A percentile compares a stretch with the other conserved stretches of the same genome.
These are phyloP conservation scores for Erpornis zantholeuca DNA, from an alignment of 2,113 vertebrate genomes.

Conservation along the genomic window DNA sequence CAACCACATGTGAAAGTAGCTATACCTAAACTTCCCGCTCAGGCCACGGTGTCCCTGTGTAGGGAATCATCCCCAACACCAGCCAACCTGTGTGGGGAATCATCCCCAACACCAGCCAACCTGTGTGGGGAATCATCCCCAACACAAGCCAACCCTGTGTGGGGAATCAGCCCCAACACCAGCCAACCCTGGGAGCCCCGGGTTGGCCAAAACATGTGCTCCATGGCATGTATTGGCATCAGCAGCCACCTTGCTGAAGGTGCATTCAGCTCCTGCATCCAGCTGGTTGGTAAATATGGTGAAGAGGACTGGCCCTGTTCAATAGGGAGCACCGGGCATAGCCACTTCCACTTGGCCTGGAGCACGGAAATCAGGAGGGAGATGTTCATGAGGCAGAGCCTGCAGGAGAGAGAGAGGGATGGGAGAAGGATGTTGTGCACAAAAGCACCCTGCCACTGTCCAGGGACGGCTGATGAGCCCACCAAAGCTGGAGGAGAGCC, in stretches of 20 bases:
- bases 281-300: background rate
- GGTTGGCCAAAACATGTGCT: background rate
- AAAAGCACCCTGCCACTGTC: background rate
- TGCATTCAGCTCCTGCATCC: background rate
- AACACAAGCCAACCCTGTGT: rapidly evolving
- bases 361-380: background rate
- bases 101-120: rapidly evolving
- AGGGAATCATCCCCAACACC: background rate
- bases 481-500: background rate
- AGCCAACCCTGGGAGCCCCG: background rate
- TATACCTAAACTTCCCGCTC: background rate
- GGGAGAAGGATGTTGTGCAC: background rate
- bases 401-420: background rate
- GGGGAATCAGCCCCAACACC: background rate
- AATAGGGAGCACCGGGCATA: background rate
- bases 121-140: background rate
- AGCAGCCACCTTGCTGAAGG: background rate
- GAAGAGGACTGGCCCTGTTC: background rate
- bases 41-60: background rate
- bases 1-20: background rate
- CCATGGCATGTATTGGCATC: rapidly evolving
- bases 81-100: background rate
- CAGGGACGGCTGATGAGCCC: rapidly evolving
- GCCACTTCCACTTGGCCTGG: background rate
- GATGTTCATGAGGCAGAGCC: background rate